Conservation (phyloP, 1,140 invertebrate species). For the Stenopsyche tienmushanensis region DNA sequence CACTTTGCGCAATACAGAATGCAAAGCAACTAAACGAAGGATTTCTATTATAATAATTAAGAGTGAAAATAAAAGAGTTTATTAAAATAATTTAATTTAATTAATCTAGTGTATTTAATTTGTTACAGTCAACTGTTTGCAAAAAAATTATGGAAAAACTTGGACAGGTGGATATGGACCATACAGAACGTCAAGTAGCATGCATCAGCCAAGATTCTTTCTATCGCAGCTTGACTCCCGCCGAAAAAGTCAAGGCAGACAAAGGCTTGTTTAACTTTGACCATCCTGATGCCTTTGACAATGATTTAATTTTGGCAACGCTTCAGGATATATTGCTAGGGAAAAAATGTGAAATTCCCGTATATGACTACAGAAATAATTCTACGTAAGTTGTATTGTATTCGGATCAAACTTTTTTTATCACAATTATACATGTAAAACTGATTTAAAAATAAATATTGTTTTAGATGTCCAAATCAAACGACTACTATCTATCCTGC, state of each 20-base stretch:
- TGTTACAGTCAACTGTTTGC: conserved; percentile 91
- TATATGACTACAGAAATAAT: conserved; percentile 88
- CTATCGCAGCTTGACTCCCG: conserved; percentile 81
- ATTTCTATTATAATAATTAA: no score
- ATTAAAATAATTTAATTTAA: no score
- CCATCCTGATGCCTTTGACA: conserved; percentile 93
- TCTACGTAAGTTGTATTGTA: conserved; percentile 64
- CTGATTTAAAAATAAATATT: conserved; percentile 23
- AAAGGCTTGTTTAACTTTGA: conserved; percentile 97
- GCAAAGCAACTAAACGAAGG: no score
- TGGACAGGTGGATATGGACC: conserved; percentile 86
- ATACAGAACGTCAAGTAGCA: conserved; percentile 85
- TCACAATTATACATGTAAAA: background rate
- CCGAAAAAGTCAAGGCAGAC: conserved; percentile 81
- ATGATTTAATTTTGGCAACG: conserved; percentile 77
- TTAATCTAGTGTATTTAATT: no score
- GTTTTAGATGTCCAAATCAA: conserved; percentile 67
- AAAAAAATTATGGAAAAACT: conserved; percentile 93
- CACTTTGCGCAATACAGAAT: no score
- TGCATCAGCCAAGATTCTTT: conserved; percentile 96
- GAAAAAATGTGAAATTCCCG: conserved; percentile 81
- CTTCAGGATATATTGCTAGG: conserved; percentile 80
- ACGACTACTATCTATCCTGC: conserved; percentile 89
- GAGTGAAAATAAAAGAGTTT: no score
- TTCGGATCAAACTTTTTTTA: conserved; percentile 19